Evolutionary conservation across 2,888 invertebrate genomes (phyloP), one percentile per base, ranked within the genome.

Genomic region (Psylliodes chrysocephalus): DNA sequence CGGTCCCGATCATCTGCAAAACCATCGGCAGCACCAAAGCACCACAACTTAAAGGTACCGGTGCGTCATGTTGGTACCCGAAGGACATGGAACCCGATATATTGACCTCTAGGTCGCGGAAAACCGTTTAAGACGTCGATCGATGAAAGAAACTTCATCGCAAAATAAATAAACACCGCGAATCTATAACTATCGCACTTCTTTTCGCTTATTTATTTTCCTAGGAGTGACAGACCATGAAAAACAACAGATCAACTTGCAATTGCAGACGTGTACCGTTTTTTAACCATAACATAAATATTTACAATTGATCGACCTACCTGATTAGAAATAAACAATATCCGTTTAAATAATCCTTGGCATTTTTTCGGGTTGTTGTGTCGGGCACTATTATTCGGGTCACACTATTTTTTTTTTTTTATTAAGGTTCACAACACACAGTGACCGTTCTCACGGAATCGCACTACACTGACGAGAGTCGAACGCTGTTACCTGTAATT

Each of bases 401-500:
- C 46, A 57, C 57, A 57, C 46, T 22, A 18, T 47, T 14, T n/a
- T n/a, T 15, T n/a, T 35, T 19, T 35, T 35, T n/a, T 33, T 47
- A 22, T 15, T 35, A 30, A 47, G 35, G 47, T 44, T 47, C 57
- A 47, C 57, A 35, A 22, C 46, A 44, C 57, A 38, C 57, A 22
- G 15, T 44, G 12, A 56, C 53, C 53, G 38, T 38, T 12, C 33
- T 25, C 30, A 46, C 44, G 38, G 18, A 33, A 51, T 25, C 35
- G 8, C 54, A 17, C 47, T 18, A 57, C 57, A 57, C 57, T 18
- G 47, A 33, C 47, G n/a, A 18, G n/a, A 71, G 70, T 72, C 73
- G 73, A 74, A 69, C 73, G 72, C 73, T 75, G 74, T 75, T 76
- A 74, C 75, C 72, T 76, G 71, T 73, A 75, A 75, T 74, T 59